Evolutionary conservation across 2,113 vertebrate species (phyloP), one percentile per base, ranked within the genome.

Genomic region (Clarias magur): DNA sequence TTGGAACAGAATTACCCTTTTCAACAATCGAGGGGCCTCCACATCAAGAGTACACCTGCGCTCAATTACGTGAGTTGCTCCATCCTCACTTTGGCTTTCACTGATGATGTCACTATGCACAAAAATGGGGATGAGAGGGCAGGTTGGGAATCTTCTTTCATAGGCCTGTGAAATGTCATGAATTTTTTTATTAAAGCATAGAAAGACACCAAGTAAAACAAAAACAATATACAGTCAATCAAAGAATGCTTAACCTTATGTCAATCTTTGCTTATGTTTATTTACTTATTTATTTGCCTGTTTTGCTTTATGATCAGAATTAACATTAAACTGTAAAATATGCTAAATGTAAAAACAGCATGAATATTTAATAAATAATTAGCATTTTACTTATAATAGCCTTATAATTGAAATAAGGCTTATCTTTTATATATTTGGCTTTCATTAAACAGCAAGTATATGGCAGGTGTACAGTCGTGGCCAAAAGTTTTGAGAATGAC

Each of bases 41-140:
- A 98, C 95, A 34, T 99, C 97, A 87, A 99, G 95, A 53, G 96
- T 96, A 87, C 98, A 99, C 86, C 97, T 96, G 60, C 98, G 94
- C 85, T 99, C 96, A 0, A 96, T 95, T 0, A 97, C 91, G 0
- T 96, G 92, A 23, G 94, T 60, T 0, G 96, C 94, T 17, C 91
- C 96, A 0, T 99, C 98, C 23, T 97, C 95, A 2, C 96, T 99
- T 89, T 92, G 94, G 87, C 90, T 96, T 84, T 99, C 97, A 0
- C 42, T 97, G 65, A 97, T 90, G 8, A 95, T 93, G 92, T 99
- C 97, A 16, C 98, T 99, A 94, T 95, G 96, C 56, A 98, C 96
- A 85, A 99, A 99, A 95, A 99, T 96, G 0, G 98, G 98, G 88
- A 99, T 98, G 91, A 99, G 91, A 0, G 95, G 96, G 90, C 97